Conservation (phyloP, 2,888 invertebrate genomes). For the Heliconius erato region DNA sequence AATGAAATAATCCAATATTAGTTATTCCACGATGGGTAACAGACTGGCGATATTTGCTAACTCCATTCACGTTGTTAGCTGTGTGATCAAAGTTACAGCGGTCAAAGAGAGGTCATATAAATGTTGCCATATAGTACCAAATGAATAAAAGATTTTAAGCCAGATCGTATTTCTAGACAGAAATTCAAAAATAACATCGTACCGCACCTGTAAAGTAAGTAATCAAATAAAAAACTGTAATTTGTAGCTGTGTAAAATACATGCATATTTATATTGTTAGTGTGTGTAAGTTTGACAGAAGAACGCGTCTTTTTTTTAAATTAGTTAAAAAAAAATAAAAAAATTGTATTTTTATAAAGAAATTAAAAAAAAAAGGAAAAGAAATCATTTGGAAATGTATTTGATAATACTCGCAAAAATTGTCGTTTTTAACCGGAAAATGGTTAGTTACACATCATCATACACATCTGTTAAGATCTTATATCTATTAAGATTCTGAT, state of each 20-base stretch:
- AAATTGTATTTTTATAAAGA: too few species aligned
- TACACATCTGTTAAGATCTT: too few species aligned
- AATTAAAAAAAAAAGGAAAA: too few species aligned
- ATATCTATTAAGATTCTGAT: too few species aligned
- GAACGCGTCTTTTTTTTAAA: neutral
- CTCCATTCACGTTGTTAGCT: constrained; percentile 18
- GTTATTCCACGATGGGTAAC: constrained; percentile 11
- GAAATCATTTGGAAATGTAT: too few species aligned
- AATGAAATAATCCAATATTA: constrained; percentile 21
- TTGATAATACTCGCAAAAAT: too few species aligned
- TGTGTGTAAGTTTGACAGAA: neutral
- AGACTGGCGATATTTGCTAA: constrained; percentile 17
- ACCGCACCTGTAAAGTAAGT: neutral
- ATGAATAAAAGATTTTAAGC: constrained; percentile 17
- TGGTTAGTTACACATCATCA: too few species aligned
- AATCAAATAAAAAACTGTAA: neutral
- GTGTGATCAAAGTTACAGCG: constrained; percentile 24
- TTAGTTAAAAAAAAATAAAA: too few species aligned
- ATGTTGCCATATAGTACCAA: neutral
- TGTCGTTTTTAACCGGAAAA: too few species aligned
- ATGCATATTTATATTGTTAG: neutral
- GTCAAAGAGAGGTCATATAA: constrained; percentile 21
- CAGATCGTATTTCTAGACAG: neutral
- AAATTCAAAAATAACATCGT: neutral
- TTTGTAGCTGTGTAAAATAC: neutral